Evolutionary conservation across 2,113 vertebrate species (phyloP).

Genomic region (Tragelaphus imberbis): DNA sequence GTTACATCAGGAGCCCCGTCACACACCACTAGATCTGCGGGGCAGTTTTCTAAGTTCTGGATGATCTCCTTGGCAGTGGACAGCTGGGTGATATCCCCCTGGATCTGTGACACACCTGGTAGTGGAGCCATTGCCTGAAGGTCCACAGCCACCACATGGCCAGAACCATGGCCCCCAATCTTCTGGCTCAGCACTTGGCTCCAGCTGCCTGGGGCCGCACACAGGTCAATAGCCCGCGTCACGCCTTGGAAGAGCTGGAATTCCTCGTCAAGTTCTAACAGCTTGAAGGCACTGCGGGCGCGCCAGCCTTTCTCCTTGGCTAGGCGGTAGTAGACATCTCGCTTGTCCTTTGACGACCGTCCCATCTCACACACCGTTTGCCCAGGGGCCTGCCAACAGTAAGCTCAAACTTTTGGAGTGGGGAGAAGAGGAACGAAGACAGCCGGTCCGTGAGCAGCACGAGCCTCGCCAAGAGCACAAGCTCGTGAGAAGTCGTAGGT

Average conservation of each 20-base stretch:
- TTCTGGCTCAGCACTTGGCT: slow-evolving; percentile 84
- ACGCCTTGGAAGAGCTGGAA: slow-evolving; percentile 90
- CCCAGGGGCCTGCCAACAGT: neutral
- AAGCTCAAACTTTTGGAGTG: neutral
- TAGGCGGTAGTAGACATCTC: slow-evolving; percentile 92
- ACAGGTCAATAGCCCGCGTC: slow-evolving; percentile 86
- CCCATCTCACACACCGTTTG: slow-evolving; percentile 79
- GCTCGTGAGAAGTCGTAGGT: neutral
- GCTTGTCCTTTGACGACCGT: slow-evolving; percentile 91
- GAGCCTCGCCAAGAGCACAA: neutral
- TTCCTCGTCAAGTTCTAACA: slow-evolving; percentile 89
- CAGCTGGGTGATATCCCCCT: slow-evolving; percentile 93
- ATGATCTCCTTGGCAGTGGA: slow-evolving; percentile 91
- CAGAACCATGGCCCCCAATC: slow-evolving; percentile 74
- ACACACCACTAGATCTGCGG: slow-evolving; percentile 89
- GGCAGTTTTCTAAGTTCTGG: slow-evolving; percentile 87
- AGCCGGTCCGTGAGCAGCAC: neutral
- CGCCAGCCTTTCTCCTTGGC: slow-evolving; percentile 94
- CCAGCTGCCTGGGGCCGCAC: slow-evolving; percentile 92
- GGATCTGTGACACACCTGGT: slow-evolving; percentile 90
- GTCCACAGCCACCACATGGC: slow-evolving; percentile 90
- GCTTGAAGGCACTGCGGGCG: slow-evolving; percentile 91
- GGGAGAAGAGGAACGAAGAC: neutral
- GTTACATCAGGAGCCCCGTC: slow-evolving; percentile 92
- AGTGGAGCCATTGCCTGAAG: slow-evolving; percentile 92